Base-by-base conservation (phyloP, 2,888 invertebrate genomes). In the Uloborus plumipes region DNA sequence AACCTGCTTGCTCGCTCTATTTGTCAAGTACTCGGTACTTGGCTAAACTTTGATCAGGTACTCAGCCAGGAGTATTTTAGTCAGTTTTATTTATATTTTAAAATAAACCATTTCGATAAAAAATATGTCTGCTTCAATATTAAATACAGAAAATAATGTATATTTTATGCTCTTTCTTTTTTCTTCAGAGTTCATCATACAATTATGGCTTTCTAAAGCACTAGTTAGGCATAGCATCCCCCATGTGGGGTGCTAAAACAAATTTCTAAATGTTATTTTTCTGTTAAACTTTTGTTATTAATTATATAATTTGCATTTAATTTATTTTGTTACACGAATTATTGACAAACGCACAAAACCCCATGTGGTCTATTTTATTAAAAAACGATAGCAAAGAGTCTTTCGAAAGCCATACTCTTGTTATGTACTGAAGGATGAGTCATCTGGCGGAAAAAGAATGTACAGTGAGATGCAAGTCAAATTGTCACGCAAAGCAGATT, bases 391-490 rank as follows among this genome's bases (percentile, higher is more conserved):
- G 7, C 13, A 22, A 22, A 61, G 16, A 26, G 31, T 61, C 26
- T 11, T 16, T 26, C 15, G 26, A 26, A 26, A 26, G 26, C 11
- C 58, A 71, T 59, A 47, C 4, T 39, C 14, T 20, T 47, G 2
- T 6, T 20, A 49, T 49, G 1, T 14, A 18, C 14, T 15, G 4
- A 49, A 64, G 3, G 18, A 73, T 70, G 70, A 75, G 75, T 22
- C 53, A 59, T 13, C n/a, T 7, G 13, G n/a, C 49, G 18, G 81
- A 77, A 55, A 81, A 74, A 50, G 86, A 87, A 62, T 87, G 87
- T 74, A 86, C 86, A 9, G 85, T 87, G 26, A 88, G 87, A 82
- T 89, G 89, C 82, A 87, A 87, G 22, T 90, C 90, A n/a, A 87
- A 86, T 51, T 77, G 84, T 76, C 90, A 90, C 86, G 89, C 88